Base-by-base conservation (phyloP, 2,888 invertebrate species). In the Actias luna region DNA sequence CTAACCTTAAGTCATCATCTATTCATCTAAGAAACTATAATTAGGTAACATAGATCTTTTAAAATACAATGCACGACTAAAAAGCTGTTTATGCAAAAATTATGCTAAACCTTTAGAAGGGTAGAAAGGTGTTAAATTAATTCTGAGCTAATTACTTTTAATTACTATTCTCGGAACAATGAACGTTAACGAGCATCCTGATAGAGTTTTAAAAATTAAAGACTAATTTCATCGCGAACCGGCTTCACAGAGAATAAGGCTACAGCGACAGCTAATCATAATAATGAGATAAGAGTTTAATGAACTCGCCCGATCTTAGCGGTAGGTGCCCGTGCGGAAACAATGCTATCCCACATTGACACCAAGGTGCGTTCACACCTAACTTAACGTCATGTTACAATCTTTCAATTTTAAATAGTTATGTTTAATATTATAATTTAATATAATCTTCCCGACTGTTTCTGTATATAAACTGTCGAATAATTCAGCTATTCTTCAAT, bases 231-330 rank as follows among this genome's bases (percentile, higher is more conserved):
- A 63, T 64, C 62, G 58, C 65, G 63, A 64, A 64, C 67, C 66
- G 46, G 59, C 63, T 42, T 71, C 72, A 72, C 63, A 64, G 69
- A 69, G 74, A 69, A 65, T 68, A 55, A 65, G 64, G 64, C 65
- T 66, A 65, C 64, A 68, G 69, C 65, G 73, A 69, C 75, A 69
- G 74, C 72, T 75, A 75, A 78, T 78, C 76, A 74, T 76, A 72
- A 74, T 79, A 76, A 80, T 75, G 72, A 74, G 78, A 79, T 80
- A 77, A 79, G 73, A 77, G 75, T 77, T 77, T 78, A 76, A 80
- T 79, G 71, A 75, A 71, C 73, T 65, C 64, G 59, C 67, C 68
- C 66, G 74, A 71, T 78, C 74, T 74, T n/a, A n/a, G n/a, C 66
- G 62, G 60, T 64, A 61, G 62, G 65, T 62, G 68, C 2, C 71